A percentile compares a stretch with the other conserved stretches of the same genome.
These are phyloP conservation scores for Geotrupes spiniger DNA, from an alignment of 2,888 invertebrate species.

Conservation along the genomic window DNA sequence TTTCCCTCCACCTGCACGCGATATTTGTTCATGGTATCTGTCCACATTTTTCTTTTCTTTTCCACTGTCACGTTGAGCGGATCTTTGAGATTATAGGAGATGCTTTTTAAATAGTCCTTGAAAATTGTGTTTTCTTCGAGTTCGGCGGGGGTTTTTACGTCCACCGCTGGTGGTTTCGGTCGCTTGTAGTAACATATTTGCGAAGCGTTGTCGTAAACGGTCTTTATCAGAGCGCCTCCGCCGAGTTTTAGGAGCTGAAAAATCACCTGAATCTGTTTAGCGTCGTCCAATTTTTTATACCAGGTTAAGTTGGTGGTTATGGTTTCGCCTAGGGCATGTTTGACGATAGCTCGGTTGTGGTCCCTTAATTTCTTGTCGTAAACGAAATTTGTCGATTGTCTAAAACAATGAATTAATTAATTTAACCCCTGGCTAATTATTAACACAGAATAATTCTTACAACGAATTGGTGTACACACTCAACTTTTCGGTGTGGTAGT, in stretches of 20 bases:
- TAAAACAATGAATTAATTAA: conserved; percentile 16
- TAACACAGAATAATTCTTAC: conserved; percentile 14
- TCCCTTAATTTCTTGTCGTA: conserved; percentile 29
- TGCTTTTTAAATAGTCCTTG: neutral
- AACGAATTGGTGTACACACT: conserved; percentile 15
- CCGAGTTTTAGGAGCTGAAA: conserved; percentile 20
- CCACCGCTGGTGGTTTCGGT: neutral
- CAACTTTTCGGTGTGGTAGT: conserved; percentile 22
- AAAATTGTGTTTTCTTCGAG: neutral
- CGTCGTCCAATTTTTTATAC: conserved; percentile 24
- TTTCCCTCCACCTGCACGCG: conserved; percentile 19
- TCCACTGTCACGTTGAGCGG: conserved; percentile 16
- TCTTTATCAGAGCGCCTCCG: conserved; percentile 20
- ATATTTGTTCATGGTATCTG: conserved; percentile 23
- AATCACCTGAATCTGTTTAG: conserved; percentile 21
- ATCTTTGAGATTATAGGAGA: conserved; percentile 12
- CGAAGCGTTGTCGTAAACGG: conserved; percentile 18
- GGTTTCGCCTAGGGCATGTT: conserved; percentile 15
- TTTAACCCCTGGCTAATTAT: no score
- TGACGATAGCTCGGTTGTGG: conserved; percentile 28
- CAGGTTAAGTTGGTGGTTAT: conserved; percentile 24
- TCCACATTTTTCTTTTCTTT: conserved; percentile 21
- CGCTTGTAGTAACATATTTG: neutral
- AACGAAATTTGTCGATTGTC: conserved; percentile 20
- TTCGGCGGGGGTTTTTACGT: neutral